Conservation (phyloP, 2,888 invertebrate genomes). For the Cheilosia pagana region DNA sequence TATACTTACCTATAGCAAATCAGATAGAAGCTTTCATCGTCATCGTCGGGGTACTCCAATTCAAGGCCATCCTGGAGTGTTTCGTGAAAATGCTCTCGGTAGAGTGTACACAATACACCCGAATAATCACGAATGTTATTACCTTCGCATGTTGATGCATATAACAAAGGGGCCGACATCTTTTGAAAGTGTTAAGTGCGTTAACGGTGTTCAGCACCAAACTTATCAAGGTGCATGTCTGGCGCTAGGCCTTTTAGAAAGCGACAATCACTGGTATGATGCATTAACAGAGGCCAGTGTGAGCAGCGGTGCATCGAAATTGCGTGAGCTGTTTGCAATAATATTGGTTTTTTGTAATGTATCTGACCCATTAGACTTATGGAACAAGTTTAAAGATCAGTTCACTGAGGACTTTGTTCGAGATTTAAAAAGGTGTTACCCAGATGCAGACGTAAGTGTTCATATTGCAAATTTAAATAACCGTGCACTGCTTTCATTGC, state of each 20-base stretch:
- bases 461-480: no score
- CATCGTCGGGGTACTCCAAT: no score
- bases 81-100: no score
- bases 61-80: not conserved
- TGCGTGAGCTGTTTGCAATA: not conserved
- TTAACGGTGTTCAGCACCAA: not conserved
- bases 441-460: no score
- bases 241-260: not conserved
- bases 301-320: not conserved
- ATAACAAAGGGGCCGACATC: not conserved
- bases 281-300: not conserved
- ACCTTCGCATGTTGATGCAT: not conserved
- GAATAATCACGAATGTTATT: constrained; percentile 1
- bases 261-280: not conserved
- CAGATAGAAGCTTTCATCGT: no score
- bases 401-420: no score
- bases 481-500: no score
- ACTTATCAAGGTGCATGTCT: not conserved
- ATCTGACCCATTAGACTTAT: no score
- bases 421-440: no score
- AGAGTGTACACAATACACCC: no score
- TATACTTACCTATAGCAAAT: no score
- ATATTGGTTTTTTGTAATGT: not conserved
- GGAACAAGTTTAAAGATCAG: no score
- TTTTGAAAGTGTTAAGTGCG: not conserved